These are phyloP conservation scores for Noctua janthe DNA, from an alignment of 2,888 invertebrate species.

Conservation along the genomic window DNA sequence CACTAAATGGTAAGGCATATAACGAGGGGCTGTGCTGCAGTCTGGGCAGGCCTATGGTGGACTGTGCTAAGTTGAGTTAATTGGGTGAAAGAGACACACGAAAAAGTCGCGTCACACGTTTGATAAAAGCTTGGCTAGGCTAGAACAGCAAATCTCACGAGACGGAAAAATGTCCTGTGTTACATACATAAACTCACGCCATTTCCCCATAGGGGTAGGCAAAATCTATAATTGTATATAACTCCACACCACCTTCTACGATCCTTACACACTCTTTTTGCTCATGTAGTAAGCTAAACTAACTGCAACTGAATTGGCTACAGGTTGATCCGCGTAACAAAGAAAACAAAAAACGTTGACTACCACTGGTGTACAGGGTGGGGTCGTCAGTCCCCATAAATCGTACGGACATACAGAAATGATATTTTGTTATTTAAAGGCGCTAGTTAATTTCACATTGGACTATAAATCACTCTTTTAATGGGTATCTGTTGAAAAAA, in stretches of 20 bases:
- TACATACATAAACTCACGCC: not conserved
- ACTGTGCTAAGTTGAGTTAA: not conserved
- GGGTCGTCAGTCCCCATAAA: constrained; percentile 73
- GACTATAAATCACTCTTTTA: constrained; percentile 76
- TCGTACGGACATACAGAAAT: constrained; percentile 74
- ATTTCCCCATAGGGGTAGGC: not conserved
- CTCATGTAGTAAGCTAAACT: not conserved
- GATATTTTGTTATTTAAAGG: constrained; percentile 83
- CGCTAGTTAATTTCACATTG: constrained; percentile 79
- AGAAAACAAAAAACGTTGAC: constrained; percentile 48
- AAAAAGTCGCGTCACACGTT: not conserved
- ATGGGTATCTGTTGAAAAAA: constrained; percentile 70
- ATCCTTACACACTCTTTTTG: not conserved
- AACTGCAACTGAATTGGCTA: not conserved
- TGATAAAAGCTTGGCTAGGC: not conserved
- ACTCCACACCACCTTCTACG: not conserved
- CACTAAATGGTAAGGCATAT: not conserved
- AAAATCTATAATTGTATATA: not conserved
- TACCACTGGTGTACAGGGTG: constrained; percentile 60
- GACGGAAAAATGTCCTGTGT: not conserved
- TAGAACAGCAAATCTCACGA: not conserved
- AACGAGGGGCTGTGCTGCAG: not conserved
- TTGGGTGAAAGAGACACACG: not conserved
- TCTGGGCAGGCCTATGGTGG: not conserved
- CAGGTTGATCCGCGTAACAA: not conserved